A percentile compares a stretch with the other conserved stretches of the same genome.
Evolutionary conservation across 1,140 invertebrate species (phyloP).

Genomic region (Magallana ariakensis): DNA sequence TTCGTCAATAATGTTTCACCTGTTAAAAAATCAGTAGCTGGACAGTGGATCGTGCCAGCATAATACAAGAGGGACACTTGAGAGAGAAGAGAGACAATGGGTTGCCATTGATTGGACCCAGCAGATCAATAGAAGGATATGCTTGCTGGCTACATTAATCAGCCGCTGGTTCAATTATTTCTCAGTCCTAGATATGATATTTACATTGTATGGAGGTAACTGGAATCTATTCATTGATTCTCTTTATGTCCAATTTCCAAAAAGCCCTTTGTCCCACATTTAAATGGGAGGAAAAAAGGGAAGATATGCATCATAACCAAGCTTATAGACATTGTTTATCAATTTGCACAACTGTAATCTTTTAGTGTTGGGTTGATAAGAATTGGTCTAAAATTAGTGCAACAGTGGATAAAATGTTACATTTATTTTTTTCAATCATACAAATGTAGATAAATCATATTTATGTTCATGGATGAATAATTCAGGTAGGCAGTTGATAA

Average conservation of each 20-base stretch:
- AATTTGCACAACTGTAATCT: background rate
- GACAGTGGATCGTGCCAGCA: background rate
- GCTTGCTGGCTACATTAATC: slow-evolving; percentile 26
- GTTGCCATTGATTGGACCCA: background rate
- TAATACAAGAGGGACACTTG: background rate
- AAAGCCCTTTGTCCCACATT: slow-evolving; percentile 10
- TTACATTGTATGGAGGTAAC: slow-evolving; percentile 12
- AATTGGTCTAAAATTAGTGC: too few species aligned
- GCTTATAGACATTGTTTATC: background rate
- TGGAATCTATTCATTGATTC: background rate
- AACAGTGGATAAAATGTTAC: too few species aligned
- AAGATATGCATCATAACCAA: background rate
- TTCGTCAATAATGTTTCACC: background rate
- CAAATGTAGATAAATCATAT: background rate
- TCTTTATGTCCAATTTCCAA: slow-evolving; percentile 15
- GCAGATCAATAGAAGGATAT: background rate
- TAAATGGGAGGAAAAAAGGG: background rate
- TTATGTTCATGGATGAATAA: background rate
- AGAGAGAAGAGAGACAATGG: background rate
- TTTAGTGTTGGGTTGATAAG: too few species aligned
- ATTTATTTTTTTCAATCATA: background rate
- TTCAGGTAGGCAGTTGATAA: background rate
- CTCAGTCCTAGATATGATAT: slow-evolving; percentile 17
- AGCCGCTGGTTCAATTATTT: background rate
- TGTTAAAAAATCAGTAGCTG: background rate